Conservation (phyloP, 2,888 invertebrate species). For the Himalopsyche kuldschensis region DNA sequence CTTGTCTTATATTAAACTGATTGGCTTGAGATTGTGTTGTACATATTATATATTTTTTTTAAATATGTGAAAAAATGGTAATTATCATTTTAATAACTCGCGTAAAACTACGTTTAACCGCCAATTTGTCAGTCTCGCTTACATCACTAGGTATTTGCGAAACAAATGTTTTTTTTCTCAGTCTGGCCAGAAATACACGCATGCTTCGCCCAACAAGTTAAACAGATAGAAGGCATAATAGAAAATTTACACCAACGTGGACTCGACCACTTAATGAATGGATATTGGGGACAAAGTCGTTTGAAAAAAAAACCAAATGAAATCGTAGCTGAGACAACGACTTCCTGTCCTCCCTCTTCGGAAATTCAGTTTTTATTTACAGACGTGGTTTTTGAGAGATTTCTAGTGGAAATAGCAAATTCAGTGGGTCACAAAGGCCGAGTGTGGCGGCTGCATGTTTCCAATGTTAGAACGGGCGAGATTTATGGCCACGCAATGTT, state of each 20-base stretch:
- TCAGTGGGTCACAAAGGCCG: slow-evolving; percentile 30
- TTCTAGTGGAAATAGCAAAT: slow-evolving; percentile 23
- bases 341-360: slow-evolving; percentile 26
- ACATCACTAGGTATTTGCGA: slow-evolving; percentile 16
- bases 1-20: no score
- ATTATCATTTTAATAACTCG: background rate
- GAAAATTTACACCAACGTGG: background rate
- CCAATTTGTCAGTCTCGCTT: slow-evolving; percentile 7
- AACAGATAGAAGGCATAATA: slow-evolving; percentile 13
- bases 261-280: slow-evolving; percentile 25
- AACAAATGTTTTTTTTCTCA: slow-evolving; percentile 1
- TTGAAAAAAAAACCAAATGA: slow-evolving; percentile 21
- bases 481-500: background rate
- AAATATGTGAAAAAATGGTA: background rate
- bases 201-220: slow-evolving; percentile 7
- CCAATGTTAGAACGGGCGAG: background rate
- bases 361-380: slow-evolving; percentile 14
- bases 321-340: slow-evolving; percentile 8
- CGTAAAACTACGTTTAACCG: background rate
- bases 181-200: slow-evolving; percentile 12
- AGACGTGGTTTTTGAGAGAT: slow-evolving; percentile 16
- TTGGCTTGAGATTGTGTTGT: no score
- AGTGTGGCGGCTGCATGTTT: background rate
- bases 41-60: background rate
- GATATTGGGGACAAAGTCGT: slow-evolving; percentile 34